Conservation (phyloP, 2,113 vertebrate genomes). For the Amblyornis subalaris region DNA sequence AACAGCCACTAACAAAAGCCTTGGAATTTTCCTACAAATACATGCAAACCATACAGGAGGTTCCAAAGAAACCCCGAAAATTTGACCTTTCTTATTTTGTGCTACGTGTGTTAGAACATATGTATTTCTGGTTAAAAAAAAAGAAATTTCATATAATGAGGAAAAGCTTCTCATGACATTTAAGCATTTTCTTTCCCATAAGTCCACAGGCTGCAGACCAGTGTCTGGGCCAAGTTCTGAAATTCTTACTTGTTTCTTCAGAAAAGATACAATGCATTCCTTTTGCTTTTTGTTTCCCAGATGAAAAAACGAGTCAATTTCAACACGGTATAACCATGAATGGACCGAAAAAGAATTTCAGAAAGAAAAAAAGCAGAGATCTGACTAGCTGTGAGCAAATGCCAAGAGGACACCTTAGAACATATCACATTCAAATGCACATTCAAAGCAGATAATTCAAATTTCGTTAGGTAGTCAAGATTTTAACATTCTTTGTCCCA, state of each 20-base stretch:
- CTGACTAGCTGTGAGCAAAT: not conserved
- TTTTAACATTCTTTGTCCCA: not conserved
- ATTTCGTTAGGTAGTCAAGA: not conserved
- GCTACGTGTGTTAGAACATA: not conserved
- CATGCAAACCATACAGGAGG: not conserved
- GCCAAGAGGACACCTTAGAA: not conserved
- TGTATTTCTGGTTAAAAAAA: not conserved
- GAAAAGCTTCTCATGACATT: not conserved
- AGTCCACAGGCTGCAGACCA: not conserved
- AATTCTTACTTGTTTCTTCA: not conserved
- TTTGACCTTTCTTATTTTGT: not conserved
- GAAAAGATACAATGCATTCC: slow-evolving; percentile 4
- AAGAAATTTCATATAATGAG: not conserved
- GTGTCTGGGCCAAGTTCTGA: not conserved
- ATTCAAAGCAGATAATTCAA: not conserved
- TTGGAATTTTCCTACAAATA: not conserved
- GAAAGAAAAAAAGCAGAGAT: not conserved
- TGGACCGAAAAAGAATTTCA: not conserved
- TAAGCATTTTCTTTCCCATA: not conserved
- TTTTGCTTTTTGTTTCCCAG: not conserved
- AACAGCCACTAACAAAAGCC: not conserved
- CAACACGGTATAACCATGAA: not conserved
- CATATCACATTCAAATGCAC: not conserved
- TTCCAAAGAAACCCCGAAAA: not conserved
- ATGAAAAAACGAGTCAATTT: not conserved